Evolutionary conservation across 2,113 vertebrate species (phyloP).

Genomic region (Mugil cephalus): DNA sequence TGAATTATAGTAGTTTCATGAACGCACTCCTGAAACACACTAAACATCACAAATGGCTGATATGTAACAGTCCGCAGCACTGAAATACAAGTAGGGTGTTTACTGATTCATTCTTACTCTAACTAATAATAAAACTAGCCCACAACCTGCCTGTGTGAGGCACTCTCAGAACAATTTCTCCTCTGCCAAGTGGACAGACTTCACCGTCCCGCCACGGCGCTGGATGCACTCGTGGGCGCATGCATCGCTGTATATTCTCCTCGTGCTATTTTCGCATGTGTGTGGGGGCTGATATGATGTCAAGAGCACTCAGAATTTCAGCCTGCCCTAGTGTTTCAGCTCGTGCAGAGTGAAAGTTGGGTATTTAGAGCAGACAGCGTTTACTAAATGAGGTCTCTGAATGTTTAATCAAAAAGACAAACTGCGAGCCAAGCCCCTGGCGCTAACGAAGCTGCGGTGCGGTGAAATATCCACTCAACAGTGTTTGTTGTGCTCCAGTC

Average conservation of each 20-base stretch:
- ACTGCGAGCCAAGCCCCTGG: slow-evolving; percentile 10
- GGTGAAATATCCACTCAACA: not conserved
- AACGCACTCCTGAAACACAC: not conserved
- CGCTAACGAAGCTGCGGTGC: slow-evolving; percentile 39
- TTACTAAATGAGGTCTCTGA: slow-evolving; percentile 49
- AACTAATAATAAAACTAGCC: not conserved
- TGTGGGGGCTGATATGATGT: slow-evolving; percentile 61
- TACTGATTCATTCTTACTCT: not conserved
- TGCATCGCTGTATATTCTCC: slow-evolving; percentile 42
- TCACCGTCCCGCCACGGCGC: slow-evolving; percentile 29
- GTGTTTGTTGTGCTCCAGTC: not conserved
- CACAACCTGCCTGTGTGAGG: not conserved
- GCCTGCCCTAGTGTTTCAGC: slow-evolving; percentile 40
- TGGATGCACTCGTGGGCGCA: slow-evolving; percentile 37
- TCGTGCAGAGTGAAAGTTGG: slow-evolving; percentile 32
- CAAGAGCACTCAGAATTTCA: slow-evolving; percentile 35
- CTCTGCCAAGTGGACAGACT: slow-evolving; percentile 10
- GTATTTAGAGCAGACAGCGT: slow-evolving; percentile 43
- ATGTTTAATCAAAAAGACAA: slow-evolving; percentile 65
- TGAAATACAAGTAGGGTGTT: not conserved
- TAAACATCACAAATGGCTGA: too few species aligned
- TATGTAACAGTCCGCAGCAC: too few species aligned
- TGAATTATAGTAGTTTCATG: too few species aligned
- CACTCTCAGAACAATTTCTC: slow-evolving; percentile 9
- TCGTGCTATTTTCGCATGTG: slow-evolving; percentile 57